Evolutionary conservation across 2,113 vertebrate genomes (phyloP).

Genomic region (Nyctereutes procyonoides): DNA sequence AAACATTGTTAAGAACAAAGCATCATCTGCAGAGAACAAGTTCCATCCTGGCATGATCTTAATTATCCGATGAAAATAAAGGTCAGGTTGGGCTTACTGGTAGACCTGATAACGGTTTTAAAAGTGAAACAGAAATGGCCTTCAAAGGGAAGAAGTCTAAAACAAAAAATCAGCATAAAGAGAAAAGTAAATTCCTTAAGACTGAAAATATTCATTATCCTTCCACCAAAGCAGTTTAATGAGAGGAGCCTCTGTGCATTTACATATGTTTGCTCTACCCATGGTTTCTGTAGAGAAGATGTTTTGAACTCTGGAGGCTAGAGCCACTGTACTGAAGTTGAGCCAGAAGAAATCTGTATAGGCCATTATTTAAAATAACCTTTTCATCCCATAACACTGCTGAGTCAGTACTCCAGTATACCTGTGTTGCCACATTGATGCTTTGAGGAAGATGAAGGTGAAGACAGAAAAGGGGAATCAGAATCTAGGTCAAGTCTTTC

Average conservation of each 20-base stretch:
- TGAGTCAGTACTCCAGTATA: background rate
- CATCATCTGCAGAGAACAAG: background rate
- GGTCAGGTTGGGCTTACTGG: background rate
- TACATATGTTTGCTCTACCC: background rate
- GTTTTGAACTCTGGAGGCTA: background rate
- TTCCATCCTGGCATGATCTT: background rate
- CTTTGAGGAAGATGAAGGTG: background rate
- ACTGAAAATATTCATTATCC: background rate
- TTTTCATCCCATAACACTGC: background rate
- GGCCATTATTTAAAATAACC: background rate
- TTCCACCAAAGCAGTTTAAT: background rate
- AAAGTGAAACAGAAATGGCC: background rate
- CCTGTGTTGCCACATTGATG: background rate
- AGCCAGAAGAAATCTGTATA: background rate
- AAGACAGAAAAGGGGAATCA: background rate
- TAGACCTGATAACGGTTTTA: background rate
- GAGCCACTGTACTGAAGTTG: background rate
- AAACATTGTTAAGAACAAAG: slow-evolving; percentile 1
- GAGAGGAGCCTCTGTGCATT: background rate
- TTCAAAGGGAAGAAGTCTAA: background rate
- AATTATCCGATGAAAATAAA: background rate
- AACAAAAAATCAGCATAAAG: background rate
- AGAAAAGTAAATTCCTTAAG: background rate
- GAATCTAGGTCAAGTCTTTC: background rate
- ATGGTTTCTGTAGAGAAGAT: background rate